These are phyloP conservation scores for Eunapius fragilis DNA, from an alignment of 37 sponge, comb jelly and placozoan species.

Conservation along the genomic window DNA sequence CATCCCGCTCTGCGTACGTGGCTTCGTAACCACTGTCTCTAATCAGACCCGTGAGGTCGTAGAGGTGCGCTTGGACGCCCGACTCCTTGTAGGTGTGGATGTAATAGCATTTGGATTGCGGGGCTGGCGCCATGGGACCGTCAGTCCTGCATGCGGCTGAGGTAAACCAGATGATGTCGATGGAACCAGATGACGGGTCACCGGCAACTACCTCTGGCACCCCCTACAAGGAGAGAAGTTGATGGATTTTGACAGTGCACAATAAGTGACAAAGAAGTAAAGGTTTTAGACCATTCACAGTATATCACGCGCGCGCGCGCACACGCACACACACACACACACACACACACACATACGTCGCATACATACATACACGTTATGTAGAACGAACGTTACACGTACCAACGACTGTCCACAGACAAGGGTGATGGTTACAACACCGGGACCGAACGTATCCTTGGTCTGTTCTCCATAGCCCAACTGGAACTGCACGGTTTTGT, in stretches of 20 bases:
- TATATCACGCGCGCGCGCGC: not conserved
- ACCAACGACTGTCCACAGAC: constrained; percentile 71
- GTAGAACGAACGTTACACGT: not conserved
- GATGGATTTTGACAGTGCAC: not conserved
- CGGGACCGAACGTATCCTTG: constrained; percentile 9
- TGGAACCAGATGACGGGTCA: constrained; percentile 20
- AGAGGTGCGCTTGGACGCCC: constrained; percentile 54
- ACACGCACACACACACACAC: not conserved
- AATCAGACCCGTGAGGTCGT: constrained; percentile 61
- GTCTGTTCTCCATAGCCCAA: constrained; percentile 16
- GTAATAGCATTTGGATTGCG: constrained; percentile 73
- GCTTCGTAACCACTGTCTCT: constrained; percentile 41
- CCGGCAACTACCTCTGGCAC: constrained; percentile 53
- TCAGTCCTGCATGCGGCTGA: constrained; percentile 58
- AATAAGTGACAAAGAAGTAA: not conserved
- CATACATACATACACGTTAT: too few species aligned
- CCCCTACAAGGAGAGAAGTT: constrained; percentile 36
- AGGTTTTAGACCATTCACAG: not conserved
- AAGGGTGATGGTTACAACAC: constrained; percentile 59
- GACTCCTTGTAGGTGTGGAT: constrained; percentile 23
- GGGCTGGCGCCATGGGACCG: not conserved
- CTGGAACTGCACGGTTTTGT: constrained; percentile 12
- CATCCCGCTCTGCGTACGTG: constrained; percentile 3
- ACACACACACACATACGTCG: not conserved
- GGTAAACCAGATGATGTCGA: constrained; percentile 71